These are phyloP conservation scores for Ciconia nigra DNA, from an alignment of 2,797 vertebrate genomes.

Conservation along the genomic window DNA sequence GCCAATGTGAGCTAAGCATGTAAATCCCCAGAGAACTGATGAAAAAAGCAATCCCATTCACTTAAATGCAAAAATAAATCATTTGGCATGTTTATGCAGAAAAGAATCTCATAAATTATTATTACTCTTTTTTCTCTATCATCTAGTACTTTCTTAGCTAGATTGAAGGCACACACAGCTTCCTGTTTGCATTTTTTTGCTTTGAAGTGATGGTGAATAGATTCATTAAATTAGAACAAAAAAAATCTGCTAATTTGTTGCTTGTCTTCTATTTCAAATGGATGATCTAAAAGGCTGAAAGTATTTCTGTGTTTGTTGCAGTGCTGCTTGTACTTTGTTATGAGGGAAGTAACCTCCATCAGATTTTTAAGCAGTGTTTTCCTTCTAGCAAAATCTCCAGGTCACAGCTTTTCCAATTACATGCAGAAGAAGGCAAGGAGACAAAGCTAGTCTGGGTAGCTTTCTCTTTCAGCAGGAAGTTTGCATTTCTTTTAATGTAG, in stretches of 20 bases:
- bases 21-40: not conserved
- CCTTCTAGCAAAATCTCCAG: slow-evolving; percentile 24
- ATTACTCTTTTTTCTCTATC: not conserved
- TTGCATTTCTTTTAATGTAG: slow-evolving; percentile 24
- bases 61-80: slow-evolving; percentile 31
- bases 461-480: slow-evolving; percentile 23
- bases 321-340: not conserved
- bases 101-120: not conserved
- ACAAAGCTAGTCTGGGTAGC: not conserved
- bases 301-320: not conserved
- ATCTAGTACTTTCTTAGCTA: not conserved
- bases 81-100: slow-evolving; percentile 9
- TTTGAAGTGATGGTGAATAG: slow-evolving; percentile 7
- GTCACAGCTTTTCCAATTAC: not conserved
- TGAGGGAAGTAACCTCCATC: not conserved
- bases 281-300: not conserved
- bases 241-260: not conserved
- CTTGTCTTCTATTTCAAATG: slow-evolving; percentile 10
- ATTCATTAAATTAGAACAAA: slow-evolving; percentile 42
- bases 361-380: slow-evolving; percentile 25
- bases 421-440: not conserved
- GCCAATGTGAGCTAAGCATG: not conserved
- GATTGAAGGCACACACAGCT: not conserved
- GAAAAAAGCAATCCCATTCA: not conserved
- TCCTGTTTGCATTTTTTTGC: not conserved